Evolutionary conservation across 2,888 invertebrate species (phyloP).

Genomic region (Linyphia triangularis): DNA sequence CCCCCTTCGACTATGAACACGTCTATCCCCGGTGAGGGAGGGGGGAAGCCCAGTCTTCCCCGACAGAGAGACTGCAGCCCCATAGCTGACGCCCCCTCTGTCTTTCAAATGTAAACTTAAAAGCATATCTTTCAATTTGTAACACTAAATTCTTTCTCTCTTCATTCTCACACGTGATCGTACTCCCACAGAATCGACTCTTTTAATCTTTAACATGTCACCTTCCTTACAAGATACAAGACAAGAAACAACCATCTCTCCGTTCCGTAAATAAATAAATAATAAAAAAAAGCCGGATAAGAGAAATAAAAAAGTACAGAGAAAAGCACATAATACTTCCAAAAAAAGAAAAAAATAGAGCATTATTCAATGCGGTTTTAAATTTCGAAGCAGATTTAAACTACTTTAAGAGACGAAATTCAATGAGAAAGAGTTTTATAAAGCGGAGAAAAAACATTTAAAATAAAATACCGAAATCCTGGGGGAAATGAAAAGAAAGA

Average conservation of each 20-base stretch:
- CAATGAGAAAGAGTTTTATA: conserved; percentile 37
- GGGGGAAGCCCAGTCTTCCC: no score
- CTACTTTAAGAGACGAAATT: conserved; percentile 39
- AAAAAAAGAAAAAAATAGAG: no score
- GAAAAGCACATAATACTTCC: no score
- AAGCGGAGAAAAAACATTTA: conserved; percentile 32
- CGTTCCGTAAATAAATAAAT: not conserved
- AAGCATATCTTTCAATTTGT: no score
- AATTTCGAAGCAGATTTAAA: conserved; percentile 49
- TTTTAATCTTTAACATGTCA: conserved; percentile 22
- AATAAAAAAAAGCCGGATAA: not conserved
- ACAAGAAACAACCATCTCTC: not conserved
- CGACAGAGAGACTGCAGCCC: no score
- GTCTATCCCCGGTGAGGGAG: no score
- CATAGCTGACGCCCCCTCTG: no score
- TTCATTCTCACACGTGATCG: not conserved
- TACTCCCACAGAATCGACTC: not conserved
- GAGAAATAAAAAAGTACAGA: conserved; percentile 22
- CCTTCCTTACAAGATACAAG: not conserved
- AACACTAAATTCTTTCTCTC: no score
- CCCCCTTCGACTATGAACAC: no score
- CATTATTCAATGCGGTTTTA: conserved; percentile 49
- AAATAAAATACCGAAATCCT: conserved; percentile 29
- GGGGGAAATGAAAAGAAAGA: not conserved
- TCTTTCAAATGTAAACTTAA: no score